Evolutionary conservation across 2,888 invertebrate genomes (phyloP).

Genomic region (Dioctria rufipes): DNA sequence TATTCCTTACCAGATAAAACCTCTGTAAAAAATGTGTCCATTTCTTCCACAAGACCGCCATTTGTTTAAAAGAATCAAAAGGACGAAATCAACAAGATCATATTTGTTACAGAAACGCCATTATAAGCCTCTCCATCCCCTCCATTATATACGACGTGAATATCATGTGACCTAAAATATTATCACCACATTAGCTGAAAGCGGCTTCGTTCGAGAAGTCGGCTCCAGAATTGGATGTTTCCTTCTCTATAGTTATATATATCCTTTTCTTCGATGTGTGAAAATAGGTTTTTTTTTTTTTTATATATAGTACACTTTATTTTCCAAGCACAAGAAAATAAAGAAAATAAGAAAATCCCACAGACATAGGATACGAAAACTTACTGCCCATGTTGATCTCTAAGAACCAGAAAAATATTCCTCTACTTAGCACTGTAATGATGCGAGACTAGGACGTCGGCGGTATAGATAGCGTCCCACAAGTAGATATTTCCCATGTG

Average conservation of each 20-base stretch:
- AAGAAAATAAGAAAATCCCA: neutral
- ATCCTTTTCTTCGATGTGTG: neutral
- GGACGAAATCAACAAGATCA: neutral
- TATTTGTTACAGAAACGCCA: conserved; percentile 13
- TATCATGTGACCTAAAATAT: conserved; percentile 38
- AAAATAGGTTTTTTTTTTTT: neutral
- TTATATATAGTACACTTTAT: too few relatives aligned
- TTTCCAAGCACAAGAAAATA: neutral
- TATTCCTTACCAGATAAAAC: neutral
- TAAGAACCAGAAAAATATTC: neutral
- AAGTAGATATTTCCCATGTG: neutral
- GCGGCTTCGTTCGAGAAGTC: conserved; percentile 26
- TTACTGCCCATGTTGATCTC: neutral
- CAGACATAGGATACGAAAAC: neutral
- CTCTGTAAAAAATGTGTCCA: neutral
- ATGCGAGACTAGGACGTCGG: neutral
- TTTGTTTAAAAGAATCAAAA: neutral
- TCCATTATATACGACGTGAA: conserved; percentile 10
- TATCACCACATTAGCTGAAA: conserved; percentile 37
- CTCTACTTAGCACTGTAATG: neutral
- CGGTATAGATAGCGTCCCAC: neutral
- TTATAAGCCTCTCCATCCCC: neutral
- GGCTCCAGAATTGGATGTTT: neutral
- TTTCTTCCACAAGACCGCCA: neutral
- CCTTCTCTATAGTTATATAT: neutral